phyloP scores from a whole-genome alignment of 2,888 invertebrate species.

The Noctua comes region DNA sequence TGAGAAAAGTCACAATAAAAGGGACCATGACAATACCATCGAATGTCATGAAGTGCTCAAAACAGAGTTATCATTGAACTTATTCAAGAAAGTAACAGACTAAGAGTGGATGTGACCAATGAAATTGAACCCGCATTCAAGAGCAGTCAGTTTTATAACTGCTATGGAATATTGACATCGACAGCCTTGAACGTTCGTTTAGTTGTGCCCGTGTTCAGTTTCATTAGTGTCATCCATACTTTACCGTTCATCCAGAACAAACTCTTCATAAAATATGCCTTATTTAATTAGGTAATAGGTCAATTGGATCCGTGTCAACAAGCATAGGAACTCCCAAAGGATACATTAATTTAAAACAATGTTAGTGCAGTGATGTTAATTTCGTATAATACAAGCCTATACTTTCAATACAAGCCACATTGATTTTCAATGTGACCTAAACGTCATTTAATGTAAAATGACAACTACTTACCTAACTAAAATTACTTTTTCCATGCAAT shows the following conservation, averaged over 20 bases:
- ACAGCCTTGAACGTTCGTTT: background rate
- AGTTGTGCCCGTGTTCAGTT: background rate
- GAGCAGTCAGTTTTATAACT: background rate
- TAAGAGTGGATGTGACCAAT: background rate
- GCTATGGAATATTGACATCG: background rate
- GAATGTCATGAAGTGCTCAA: background rate
- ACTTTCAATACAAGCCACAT: constrained; percentile 26
- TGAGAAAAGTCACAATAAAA: background rate
- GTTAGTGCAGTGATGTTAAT: constrained; percentile 49
- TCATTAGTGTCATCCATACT: background rate
- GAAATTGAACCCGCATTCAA: background rate
- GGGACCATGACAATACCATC: background rate
- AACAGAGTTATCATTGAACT: background rate
- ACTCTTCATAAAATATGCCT: background rate
- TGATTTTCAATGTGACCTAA: background rate
- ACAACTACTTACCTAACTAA: constrained; percentile 39
- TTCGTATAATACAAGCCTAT: constrained; percentile 33
- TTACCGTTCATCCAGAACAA: background rate
- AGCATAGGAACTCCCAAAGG: constrained; percentile 32
- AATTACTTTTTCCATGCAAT: constrained; percentile 19
- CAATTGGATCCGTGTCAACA: constrained; percentile 29
- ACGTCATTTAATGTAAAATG: constrained; percentile 26
- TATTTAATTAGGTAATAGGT: background rate
- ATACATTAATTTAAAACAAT: constrained; percentile 44
- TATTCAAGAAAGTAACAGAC: background rate